Evolutionary conservation across 2,888 invertebrate species (phyloP).

Genomic region (Terebella lapidaria): DNA sequence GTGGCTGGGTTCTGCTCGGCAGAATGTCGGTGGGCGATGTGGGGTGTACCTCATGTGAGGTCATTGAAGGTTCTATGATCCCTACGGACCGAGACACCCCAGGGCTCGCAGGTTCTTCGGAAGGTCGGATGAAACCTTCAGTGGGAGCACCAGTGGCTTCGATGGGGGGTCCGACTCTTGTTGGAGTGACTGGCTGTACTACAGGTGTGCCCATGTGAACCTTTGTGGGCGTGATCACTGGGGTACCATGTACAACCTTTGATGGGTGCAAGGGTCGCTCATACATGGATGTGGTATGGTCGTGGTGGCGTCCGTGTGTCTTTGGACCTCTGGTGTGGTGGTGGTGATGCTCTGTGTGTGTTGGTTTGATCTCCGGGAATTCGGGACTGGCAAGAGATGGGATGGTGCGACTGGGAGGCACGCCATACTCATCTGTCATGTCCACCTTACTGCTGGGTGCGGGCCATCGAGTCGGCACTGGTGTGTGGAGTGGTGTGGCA

Average conservation of each 20-base stretch:
- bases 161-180: constrained; percentile 6
- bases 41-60: not conserved
- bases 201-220: constrained; percentile 20
- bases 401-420: constrained; percentile 41
- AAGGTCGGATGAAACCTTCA: constrained; percentile 8
- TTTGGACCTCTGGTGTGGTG: constrained; percentile 23
- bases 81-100: constrained; percentile 14
- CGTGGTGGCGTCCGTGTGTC: constrained; percentile 17
- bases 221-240: constrained; percentile 52
- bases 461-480: constrained; percentile 42
- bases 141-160: constrained; percentile 2
- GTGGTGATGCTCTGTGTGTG: constrained; percentile 17
- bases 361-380: constrained; percentile 30
- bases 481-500: constrained; percentile 34
- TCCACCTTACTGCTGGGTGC: constrained; percentile 28
- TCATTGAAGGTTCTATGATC: constrained; percentile 4
- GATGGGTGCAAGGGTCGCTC: constrained; percentile 20
- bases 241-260: constrained; percentile 21
- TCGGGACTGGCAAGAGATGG: constrained; percentile 50
- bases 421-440: constrained; percentile 29
- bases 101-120: constrained; percentile 6
- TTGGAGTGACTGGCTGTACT: constrained; percentile 21
- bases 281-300: constrained; percentile 28
- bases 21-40: not conserved
- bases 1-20: constrained; percentile 9